Evolutionary conservation across 2,113 vertebrate genomes (phyloP).

Genomic region (Calcarius ornatus): DNA sequence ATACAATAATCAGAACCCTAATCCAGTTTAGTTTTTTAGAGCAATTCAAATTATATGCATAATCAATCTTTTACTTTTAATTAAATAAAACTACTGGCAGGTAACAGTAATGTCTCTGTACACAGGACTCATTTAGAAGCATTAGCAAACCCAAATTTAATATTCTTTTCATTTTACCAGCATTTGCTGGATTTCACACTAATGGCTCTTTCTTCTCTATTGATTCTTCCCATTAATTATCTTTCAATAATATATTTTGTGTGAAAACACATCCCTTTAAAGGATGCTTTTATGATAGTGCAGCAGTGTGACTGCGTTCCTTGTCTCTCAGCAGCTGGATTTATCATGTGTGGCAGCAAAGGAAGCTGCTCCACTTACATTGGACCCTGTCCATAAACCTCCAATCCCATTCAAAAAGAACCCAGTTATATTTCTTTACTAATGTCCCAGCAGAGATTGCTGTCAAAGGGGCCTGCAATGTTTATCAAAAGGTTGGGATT

Average conservation of each 20-base stretch:
- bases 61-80: conserved; percentile 53
- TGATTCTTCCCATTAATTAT: conserved; percentile 56
- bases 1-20: not conserved
- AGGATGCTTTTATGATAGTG: not conserved
- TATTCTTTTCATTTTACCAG: conserved; percentile 57
- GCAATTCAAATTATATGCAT: conserved; percentile 4
- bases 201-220: conserved; percentile 49
- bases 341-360: not conserved
- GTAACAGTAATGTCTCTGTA: conserved; percentile 26
- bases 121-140: conserved; percentile 26
- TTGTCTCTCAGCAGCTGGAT: not conserved
- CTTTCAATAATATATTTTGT: conserved; percentile 8
- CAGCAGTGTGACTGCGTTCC: not conserved
- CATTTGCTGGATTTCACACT: conserved; percentile 22
- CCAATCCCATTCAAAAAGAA: not conserved
- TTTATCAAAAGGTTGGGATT: not conserved
- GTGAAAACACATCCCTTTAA: not conserved
- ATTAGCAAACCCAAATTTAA: conserved; percentile 53
- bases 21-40: conserved; percentile 18
- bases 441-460: not conserved
- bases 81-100: conserved; percentile 41
- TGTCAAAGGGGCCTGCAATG: not conserved
- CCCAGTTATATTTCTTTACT: not conserved
- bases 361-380: not conserved
- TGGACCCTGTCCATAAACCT: not conserved